Base-by-base conservation (phyloP, 2,113 vertebrate genomes). In the Oriolus oriolus region DNA sequence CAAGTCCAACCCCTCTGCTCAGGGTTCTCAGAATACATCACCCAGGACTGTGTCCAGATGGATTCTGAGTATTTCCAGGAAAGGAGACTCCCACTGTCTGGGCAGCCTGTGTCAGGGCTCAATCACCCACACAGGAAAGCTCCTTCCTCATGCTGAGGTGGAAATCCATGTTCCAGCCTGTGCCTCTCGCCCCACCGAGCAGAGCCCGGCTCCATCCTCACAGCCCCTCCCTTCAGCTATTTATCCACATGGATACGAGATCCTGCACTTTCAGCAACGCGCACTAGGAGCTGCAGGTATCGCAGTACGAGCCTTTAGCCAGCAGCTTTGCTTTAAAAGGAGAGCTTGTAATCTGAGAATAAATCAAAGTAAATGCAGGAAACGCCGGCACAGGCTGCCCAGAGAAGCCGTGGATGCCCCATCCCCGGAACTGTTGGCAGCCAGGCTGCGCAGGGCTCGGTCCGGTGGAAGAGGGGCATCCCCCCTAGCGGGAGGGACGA, bases 221-320 rank as follows among this genome's bases (percentile, higher is more conserved):
- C 41, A 56, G 42, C 49, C 49, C 35, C 71, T 90, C 87, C 70
- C 42, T 42, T 13, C 35, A 31, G 42, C 80, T 6, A 1, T 44
- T 63, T 30, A 70, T 70, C 42, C 88, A 20, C 64, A 77, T 0
- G 71, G 71, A 70, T 10, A 2, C 41, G 1, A 30, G 0, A 2
- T 0, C 17, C 4, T 10, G 42, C 30, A 3, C 33, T 22, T 23
- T 19, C 44, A 28, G 77, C 33, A 14, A 1, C 11, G 1, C 0
- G 21, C 47, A 4, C 5, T 6, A 30, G 18, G 74, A 66, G 33
- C 50, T 10, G 2, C 23, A 7, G 68, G 18, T 8, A 24, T 1
- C 1, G 4, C 59, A n/a, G 6, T 0, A 4, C 17, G 1, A 18
- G 33, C 3, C 30, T 22, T 27, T 1, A 35, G 44, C 42, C 5